A percentile compares a stretch with the other conserved stretches of the same genome.
phyloP scores from a whole-genome alignment of 1,140 invertebrate genomes.

The Caenorhabditis inopinata region DNA sequence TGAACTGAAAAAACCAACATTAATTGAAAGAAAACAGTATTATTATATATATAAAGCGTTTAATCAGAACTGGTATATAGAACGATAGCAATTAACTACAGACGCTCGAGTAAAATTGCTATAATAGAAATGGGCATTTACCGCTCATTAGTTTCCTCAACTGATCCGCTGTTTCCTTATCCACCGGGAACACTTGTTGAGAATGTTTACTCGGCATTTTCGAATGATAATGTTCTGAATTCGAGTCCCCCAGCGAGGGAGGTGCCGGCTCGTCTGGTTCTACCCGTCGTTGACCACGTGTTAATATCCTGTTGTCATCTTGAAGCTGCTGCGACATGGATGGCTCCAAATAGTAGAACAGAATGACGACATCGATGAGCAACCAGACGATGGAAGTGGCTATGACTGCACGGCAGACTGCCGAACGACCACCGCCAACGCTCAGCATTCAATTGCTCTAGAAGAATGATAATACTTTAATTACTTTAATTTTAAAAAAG shows the following conservation, averaged over 20 bases:
- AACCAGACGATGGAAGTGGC: slow-evolving; percentile 50
- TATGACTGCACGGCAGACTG: slow-evolving; percentile 48
- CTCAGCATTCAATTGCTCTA: not conserved
- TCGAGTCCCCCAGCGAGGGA: not conserved
- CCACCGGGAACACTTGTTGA: slow-evolving; percentile 13
- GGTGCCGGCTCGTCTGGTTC: not conserved
- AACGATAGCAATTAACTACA: no score
- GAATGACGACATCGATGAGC: slow-evolving; percentile 49
- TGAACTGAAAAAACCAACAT: slow-evolving; percentile 39
- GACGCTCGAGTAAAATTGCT: no score
- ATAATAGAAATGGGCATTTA: no score
- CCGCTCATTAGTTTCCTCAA: slow-evolving; percentile 40
- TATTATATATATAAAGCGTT: no score
- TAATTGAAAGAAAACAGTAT: no score
- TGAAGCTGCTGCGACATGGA: not conserved
- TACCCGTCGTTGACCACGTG: slow-evolving; percentile 1
- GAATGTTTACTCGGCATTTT: not conserved
- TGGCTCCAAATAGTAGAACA: slow-evolving; percentile 51
- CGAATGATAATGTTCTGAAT: not conserved
- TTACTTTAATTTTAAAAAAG: not conserved
- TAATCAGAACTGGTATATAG: no score
- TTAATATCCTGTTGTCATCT: not conserved
- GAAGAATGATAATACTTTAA: no score
- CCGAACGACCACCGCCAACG: slow-evolving; percentile 8
- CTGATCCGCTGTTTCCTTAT: not conserved